Evolutionary conservation across 2,888 invertebrate genomes (phyloP), one percentile per base, ranked within the genome.

Genomic region (Pasiphila rectangulata): DNA sequence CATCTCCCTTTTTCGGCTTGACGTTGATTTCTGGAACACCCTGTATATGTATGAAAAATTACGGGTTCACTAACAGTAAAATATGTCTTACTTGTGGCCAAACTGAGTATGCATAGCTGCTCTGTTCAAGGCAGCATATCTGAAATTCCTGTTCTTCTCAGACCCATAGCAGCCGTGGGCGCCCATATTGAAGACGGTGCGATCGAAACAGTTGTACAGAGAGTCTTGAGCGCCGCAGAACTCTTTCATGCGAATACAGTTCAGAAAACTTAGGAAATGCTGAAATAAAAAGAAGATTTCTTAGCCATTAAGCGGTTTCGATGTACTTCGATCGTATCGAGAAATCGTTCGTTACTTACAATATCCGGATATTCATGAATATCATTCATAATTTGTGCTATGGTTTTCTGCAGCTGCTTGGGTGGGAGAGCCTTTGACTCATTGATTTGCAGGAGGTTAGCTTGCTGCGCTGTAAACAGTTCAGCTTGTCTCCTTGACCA

Each of bases 401-500:
- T 92, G 52, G 92, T 92, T 64, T 91, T 91, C 70, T 97, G 96
- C 49, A 98, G 80, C 61, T 94, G 92, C 49, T 91, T 90, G 0
- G 97, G 95, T 1, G 93, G 83, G 57, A 96, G 75, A 0, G 97
- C 96, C 65, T 93, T 93, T 38, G 91, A 91, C 69, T 96, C 96
- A 76, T 96, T 95, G 30, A 93, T 94, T 72, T 94, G 94, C 41
- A 98, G 75, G 40, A 96, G 84, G 56, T 93, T 93, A 5, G 95
- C 95, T 81, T 97, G 97, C 64, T 96, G 95, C 0, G 96, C 94
- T 44, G 97, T 94, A 68, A 97, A 95, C 36, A 96, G 85, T 76
- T 97, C 97, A 0, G 97, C 96, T 82, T 97, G 97, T 63, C 95
- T 93, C 52, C 94, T 92, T 1, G 96, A 96, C 95, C 95, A 96